phyloP scores from a whole-genome alignment of 2,113 vertebrate species.

The Siphamia tubifer region DNA sequence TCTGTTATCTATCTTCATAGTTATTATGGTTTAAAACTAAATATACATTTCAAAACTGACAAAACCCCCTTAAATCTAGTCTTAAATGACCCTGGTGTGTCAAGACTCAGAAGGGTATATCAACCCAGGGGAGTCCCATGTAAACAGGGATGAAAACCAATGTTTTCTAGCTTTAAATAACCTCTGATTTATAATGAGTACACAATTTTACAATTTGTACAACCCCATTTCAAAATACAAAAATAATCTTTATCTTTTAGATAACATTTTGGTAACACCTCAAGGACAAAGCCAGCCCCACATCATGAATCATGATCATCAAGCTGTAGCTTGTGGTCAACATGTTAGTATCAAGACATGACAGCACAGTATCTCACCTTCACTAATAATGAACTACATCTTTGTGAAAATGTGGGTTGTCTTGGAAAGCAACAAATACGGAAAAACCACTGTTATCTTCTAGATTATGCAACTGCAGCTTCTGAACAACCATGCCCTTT shows the following conservation, averaged over 20 bases:
- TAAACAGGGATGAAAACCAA: constrained; percentile 69
- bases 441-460: constrained; percentile 47
- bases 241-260: constrained; percentile 81
- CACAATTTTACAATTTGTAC: constrained; percentile 79
- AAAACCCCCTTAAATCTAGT: neutral
- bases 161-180: constrained; percentile 66
- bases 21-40: constrained; percentile 3
- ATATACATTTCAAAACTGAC: constrained; percentile 4
- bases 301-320: constrained; percentile 52
- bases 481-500: constrained; percentile 57
- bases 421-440: constrained; percentile 63
- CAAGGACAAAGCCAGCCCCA: constrained; percentile 71
- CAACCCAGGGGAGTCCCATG: constrained; percentile 50
- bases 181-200: constrained; percentile 69
- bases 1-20: neutral
- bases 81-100: constrained; percentile 3
- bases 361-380: constrained; percentile 69
- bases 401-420: constrained; percentile 68
- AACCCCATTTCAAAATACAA: constrained; percentile 82
- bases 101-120: constrained; percentile 30
- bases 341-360: constrained; percentile 70
- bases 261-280: constrained; percentile 84
- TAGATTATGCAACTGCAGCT: constrained; percentile 44
- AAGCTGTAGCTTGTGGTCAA: constrained; percentile 61
- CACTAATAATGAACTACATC: constrained; percentile 60